phyloP scores from a whole-genome alignment of 2,113 vertebrate genomes.

The Esox niger region DNA sequence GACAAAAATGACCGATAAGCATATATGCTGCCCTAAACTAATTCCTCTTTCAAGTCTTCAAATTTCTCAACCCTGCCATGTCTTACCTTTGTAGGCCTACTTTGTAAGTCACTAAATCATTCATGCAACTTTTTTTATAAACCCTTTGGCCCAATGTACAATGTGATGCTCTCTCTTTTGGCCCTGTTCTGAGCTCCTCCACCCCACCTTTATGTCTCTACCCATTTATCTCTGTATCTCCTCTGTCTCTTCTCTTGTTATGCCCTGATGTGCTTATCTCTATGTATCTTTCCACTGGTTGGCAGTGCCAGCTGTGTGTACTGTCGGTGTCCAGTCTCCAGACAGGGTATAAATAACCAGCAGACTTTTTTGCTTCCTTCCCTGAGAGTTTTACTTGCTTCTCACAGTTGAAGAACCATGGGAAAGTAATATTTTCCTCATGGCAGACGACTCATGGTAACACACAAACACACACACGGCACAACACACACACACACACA shows the following conservation, averaged over 20 bases:
- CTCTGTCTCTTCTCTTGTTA: conserved; percentile 18
- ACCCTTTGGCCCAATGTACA: background rate
- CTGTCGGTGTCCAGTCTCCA: conserved; percentile 56
- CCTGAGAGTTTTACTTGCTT: conserved; percentile 67
- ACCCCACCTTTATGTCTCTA: conserved; percentile 7
- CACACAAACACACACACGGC: background rate
- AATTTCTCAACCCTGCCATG: conserved; percentile 31
- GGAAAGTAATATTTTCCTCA: conserved; percentile 73
- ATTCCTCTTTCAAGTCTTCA: conserved; percentile 4
- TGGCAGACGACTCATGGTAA: conserved; percentile 57
- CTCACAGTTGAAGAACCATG: conserved; percentile 70
- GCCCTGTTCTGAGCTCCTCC: conserved; percentile 8
- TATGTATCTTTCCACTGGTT: conserved; percentile 38
- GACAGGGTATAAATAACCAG: conserved; percentile 69
- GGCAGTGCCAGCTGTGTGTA: conserved; percentile 63
- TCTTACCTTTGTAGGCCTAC: conserved; percentile 24
- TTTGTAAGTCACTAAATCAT: conserved; percentile 1
- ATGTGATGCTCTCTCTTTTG: conserved; percentile 5
- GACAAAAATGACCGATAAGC: background rate
- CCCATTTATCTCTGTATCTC: conserved; percentile 31
- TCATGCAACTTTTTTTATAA: conserved; percentile 18
- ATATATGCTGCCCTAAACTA: background rate
- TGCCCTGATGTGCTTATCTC: conserved; percentile 39
- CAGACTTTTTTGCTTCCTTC: conserved; percentile 53
- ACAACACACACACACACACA: conserved; percentile 12